phyloP scores from a whole-genome alignment of 2,888 invertebrate species.

The Rhingia campestris region DNA sequence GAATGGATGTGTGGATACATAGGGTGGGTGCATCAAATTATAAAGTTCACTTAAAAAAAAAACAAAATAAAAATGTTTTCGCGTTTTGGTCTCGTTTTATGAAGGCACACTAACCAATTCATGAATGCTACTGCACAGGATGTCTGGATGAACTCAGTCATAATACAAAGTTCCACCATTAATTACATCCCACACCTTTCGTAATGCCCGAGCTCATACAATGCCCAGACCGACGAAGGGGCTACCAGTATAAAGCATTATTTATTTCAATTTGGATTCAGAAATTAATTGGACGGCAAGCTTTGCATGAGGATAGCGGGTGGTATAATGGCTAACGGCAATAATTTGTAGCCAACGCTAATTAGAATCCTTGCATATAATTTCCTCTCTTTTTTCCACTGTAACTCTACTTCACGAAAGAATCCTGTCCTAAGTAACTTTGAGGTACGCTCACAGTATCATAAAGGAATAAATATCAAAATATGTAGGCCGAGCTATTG shows the following conservation, averaged over 20 bases:
- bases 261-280: constrained; percentile 43
- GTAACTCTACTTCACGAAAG: constrained; percentile 27
- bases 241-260: neutral
- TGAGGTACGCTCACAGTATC: constrained; percentile 52
- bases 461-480: constrained; percentile 55
- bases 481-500: constrained; percentile 39
- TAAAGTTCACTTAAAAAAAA: too few species aligned
- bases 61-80: too few species aligned
- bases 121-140: too few species aligned
- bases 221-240: too few species aligned
- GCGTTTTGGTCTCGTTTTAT: too few species aligned
- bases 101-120: too few species aligned
- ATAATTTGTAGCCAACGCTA: constrained; percentile 63
- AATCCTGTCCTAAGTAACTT: constrained; percentile 40
- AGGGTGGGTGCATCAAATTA: too few species aligned
- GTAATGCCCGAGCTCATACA: too few species aligned
- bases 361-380: constrained; percentile 52
- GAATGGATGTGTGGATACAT: too few species aligned
- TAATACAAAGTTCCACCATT: too few species aligned
- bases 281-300: constrained; percentile 54
- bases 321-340: constrained; percentile 46
- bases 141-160: too few species aligned
- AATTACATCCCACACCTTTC: too few species aligned
- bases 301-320: constrained; percentile 34
- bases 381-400: constrained; percentile 15